Conservation (phyloP, 1,140 invertebrate genomes). For the Atta texana region DNA sequence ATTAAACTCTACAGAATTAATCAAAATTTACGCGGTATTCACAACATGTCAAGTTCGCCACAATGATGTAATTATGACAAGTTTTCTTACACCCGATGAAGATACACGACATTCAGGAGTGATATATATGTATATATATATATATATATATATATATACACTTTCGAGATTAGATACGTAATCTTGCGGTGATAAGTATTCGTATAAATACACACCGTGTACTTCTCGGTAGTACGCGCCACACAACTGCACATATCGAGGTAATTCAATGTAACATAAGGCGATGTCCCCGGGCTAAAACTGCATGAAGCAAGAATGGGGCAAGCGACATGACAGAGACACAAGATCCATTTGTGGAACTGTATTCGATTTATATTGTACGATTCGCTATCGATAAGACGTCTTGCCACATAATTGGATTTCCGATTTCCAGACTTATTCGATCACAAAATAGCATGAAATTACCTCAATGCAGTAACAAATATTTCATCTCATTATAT, state of each 20-base stretch:
- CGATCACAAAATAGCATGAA: not conserved
- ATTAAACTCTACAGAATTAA: not conserved
- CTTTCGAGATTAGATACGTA: conserved; percentile 32
- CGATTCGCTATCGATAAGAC: not conserved
- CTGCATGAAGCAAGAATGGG: not conserved
- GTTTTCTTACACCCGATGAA: conserved; percentile 28
- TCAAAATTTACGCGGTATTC: not conserved
- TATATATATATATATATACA: no score
- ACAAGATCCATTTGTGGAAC: not conserved
- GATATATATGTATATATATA: no score
- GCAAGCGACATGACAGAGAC: not conserved
- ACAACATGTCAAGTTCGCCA: not conserved
- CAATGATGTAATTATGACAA: not conserved
- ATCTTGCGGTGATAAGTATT: conserved; percentile 39
- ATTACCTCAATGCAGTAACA: not conserved
- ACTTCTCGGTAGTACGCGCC: conserved; percentile 31
- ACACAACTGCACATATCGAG: conserved; percentile 1
- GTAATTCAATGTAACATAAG: conserved; percentile 33
- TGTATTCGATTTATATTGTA: not conserved
- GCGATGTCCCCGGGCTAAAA: conserved; percentile 22
- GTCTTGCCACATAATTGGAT: conserved; percentile 10
- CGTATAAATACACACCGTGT: conserved; percentile 44
- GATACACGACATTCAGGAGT: conserved; percentile 15
- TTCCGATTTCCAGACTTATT: conserved; percentile 1
- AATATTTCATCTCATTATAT: not conserved